Evolutionary conservation across 2,888 invertebrate species (phyloP), one percentile per base, ranked within the genome.

Genomic region (Chrysolina oricalcia): DNA sequence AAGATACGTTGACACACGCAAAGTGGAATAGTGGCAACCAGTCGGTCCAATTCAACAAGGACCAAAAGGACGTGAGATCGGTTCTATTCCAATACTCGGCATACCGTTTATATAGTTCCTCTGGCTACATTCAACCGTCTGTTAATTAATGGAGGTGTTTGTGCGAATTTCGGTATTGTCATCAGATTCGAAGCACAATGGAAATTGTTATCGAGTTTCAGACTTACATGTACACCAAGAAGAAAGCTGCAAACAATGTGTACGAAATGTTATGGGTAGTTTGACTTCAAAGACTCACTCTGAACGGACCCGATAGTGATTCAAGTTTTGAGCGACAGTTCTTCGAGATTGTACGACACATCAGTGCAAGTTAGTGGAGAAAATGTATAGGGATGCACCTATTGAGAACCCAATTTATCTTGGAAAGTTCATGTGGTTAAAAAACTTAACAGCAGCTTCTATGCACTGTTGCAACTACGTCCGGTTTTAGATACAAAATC

Each of bases 71-170:
- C 70, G 62, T 68, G 72, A 69, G 40, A 64, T 56, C 43, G 71
- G 43, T 64, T 46, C 67, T 59, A 75, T 75, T 75, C 71, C 43
- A 74, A 76, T 76, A 72, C 64, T 70, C 66, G 67, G 72, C 75
- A 75, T 71, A 73, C 62, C 67, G 71, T 43, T 70, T 63, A n/a
- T n/a, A n/a, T n/a, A 23, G 46, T 59, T 65, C 46, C 70, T 46
- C 50, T 64, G 59, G 46, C 46, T 50, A 40, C 43, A n/a, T 53
- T 66, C 66, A 17, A 56, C 23, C 59, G 35, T 69, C 21, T 59
- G 70, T 69, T 74, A 71, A 72, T 77, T 74, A 77, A 72, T 72
- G 72, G 70, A 56, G 66, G 35, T 62, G 62, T 63, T 65, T 46
- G 50, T 59, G 35, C 17, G 50, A 73, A 40, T 73, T 76, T 67